These are phyloP conservation scores for Polylopha cassiicola DNA, from an alignment of 2,888 invertebrate genomes.

Conservation along the genomic window DNA sequence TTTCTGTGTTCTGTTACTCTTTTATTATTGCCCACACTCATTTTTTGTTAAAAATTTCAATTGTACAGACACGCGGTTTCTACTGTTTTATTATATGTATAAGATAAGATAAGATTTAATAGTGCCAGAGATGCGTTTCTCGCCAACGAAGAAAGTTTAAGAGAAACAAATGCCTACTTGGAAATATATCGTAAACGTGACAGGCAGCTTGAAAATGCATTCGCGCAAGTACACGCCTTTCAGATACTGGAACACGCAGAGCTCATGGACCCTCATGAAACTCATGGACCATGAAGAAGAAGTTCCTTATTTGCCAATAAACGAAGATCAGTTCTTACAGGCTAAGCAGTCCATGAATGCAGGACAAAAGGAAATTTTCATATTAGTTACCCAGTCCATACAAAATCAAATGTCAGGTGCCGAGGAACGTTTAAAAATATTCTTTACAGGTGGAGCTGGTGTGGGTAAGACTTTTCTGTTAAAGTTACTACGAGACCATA, in stretches of 20 bases:
- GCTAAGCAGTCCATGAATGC: constrained; percentile 19
- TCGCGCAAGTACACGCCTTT: constrained; percentile 28
- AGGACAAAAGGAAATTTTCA: constrained; percentile 19
- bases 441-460: constrained; percentile 20
- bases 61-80: too few species aligned
- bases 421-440: constrained; percentile 1
- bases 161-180: constrained; percentile 22
- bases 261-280: constrained; percentile 18
- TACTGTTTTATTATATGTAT: too few species aligned
- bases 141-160: constrained; percentile 24
- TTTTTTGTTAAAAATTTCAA: too few species aligned
- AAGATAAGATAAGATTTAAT: too few species aligned
- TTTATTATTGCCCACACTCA: too few species aligned
- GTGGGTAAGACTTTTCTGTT: constrained; percentile 28
- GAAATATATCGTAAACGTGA: constrained; percentile 27
- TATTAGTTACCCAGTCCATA: constrained; percentile 24
- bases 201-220: constrained; percentile 34
- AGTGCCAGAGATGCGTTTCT: constrained; percentile 29
- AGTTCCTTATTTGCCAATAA: constrained; percentile 22
- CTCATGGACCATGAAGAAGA: constrained; percentile 21
- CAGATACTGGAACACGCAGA: constrained; percentile 23
- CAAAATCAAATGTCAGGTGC: constrained; percentile 21
- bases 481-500: constrained; percentile 25
- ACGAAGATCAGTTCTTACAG: constrained; percentile 23
- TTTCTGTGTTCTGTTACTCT: too few species aligned